A percentile compares a stretch with the other conserved stretches of the same genome.
These are phyloP conservation scores for Saturnia pavonia DNA, from an alignment of 2,888 invertebrate species.

Conservation along the genomic window DNA sequence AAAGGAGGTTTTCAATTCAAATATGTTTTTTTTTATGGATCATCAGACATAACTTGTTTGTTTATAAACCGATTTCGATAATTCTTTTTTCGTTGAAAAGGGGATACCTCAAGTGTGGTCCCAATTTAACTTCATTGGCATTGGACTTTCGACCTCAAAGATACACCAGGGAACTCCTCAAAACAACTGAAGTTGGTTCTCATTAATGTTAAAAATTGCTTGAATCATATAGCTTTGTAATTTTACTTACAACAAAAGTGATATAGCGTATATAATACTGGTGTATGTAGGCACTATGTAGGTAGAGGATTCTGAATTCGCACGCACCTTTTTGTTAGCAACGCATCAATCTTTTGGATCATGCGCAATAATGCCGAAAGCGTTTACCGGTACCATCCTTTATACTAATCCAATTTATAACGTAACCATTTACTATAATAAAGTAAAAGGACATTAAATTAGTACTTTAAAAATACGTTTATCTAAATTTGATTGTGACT, in stretches of 20 bases:
- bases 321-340: constrained; percentile 12
- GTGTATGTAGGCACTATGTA: not conserved
- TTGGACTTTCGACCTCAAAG: too few species aligned
- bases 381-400: constrained; percentile 7
- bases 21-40: too few species aligned
- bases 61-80: too few species aligned
- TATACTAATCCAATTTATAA: not conserved
- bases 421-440: not conserved
- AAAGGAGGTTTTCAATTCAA: too few species aligned
- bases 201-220: too few species aligned
- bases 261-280: not conserved
- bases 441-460: not conserved
- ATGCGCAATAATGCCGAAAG: not conserved
- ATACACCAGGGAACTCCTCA: too few species aligned
- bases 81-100: too few species aligned
- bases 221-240: too few species aligned
- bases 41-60: too few species aligned
- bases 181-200: too few species aligned
- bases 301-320: constrained; percentile 6
- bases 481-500: not conserved
- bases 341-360: constrained; percentile 13
- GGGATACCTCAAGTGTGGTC: too few species aligned
- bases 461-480: not conserved
- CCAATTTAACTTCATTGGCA: too few species aligned
- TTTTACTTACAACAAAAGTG: not conserved